Evolutionary conservation across 2,888 invertebrate genomes (phyloP), one percentile per base, ranked within the genome.

Genomic region (Philopedon plagiatum): DNA sequence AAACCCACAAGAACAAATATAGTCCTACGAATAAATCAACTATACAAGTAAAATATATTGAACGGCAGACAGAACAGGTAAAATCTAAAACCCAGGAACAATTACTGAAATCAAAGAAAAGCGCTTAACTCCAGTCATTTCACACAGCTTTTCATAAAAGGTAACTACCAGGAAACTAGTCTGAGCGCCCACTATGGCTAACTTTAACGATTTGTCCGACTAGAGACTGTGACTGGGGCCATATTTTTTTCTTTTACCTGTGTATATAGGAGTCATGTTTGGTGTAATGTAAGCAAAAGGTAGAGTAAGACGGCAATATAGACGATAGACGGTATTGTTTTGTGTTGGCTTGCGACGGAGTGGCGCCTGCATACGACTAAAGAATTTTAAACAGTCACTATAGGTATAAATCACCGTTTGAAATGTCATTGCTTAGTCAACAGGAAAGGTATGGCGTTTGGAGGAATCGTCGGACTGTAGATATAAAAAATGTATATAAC

Each of bases 371-470:
- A 44, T 26, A 39, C 58, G 41, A 39, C 60, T 26, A 23, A 60
- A 37, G 71, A 61, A 71, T 71, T 60, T 63, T 61, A 71, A 71
- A 41, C 54, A 51, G 62, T 44, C 58, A 29, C 41, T 15, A 61
- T n/a, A n/a, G n/a, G n/a, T n/a, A n/a, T 66, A 71, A 71, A 71
- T 71, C 65, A 71, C 66, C 34, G 32, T 61, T 44, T 41, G 29
- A 71, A 71, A 71, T 66, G 66, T 71, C 65, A 66, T 57, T 71
- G 46, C 29, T 49, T 23, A 37, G 70, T 49, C 58, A 57, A 64
- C 39, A 19, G 19, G 37, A 39, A 60, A 46, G 41, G 58, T 58
- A 67, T 67, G 67, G 18, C 26, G 18, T 54, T 26, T 9, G 29
- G 51, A 29, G 29, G 51, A 54, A 29, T 29, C 11, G 46, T n/a